phyloP scores from a whole-genome alignment of 2,113 vertebrate species.

The Rhinopithecus roxellana region DNA sequence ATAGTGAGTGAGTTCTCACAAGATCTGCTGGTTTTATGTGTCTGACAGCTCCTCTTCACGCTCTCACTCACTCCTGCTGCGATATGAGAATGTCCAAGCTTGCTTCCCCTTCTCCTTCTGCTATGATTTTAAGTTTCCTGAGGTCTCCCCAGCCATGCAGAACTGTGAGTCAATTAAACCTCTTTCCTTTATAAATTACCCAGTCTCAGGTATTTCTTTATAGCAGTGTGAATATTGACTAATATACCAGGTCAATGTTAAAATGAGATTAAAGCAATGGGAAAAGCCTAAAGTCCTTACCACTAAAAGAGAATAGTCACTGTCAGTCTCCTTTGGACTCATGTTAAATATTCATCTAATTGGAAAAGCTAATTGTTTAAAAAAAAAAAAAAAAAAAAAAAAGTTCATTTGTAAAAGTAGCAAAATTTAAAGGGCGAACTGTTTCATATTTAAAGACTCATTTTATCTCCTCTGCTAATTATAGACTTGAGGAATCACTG shows the following conservation, averaged over 20 bases:
- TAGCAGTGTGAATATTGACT: too few species aligned
- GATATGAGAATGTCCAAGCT: too few species aligned
- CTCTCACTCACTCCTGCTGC: too few species aligned
- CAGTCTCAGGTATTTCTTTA: too few species aligned
- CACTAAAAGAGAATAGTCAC: background rate
- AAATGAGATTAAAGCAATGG: slow-evolving; percentile 24
- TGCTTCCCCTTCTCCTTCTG: too few species aligned
- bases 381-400: background rate
- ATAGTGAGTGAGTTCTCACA: too few species aligned
- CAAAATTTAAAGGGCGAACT: background rate
- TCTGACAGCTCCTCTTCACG: too few species aligned
- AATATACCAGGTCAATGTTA: background rate
- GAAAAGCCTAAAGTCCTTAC: background rate
- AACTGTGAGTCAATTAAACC: too few species aligned
- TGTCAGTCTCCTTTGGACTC: background rate
- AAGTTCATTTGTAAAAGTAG: background rate
- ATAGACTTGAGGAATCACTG: background rate
- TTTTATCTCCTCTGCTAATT: background rate
- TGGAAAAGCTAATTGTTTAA: background rate
- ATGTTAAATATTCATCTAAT: slow-evolving; percentile 31
- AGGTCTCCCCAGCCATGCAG: too few species aligned
- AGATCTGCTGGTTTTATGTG: too few species aligned
- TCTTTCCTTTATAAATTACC: too few species aligned
- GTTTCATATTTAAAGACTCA: background rate
- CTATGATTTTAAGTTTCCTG: too few species aligned